Base-by-base conservation (phyloP, 1,140 invertebrate genomes). In the Atopsyche davidsoni region DNA sequence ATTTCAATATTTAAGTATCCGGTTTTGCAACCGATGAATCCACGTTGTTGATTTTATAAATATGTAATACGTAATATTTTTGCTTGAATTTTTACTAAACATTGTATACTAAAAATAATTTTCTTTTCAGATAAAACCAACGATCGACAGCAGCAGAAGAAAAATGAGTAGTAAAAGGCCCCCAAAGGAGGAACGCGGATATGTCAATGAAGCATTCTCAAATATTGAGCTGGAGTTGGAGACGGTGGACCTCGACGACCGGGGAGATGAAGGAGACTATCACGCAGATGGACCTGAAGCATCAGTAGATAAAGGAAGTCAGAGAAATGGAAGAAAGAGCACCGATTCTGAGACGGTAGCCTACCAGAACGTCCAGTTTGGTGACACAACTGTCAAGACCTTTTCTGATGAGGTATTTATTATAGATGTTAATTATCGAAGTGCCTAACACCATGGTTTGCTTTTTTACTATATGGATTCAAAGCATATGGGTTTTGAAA, bases 131-230 rank as follows among this genome's bases (percentile, higher is more conserved):
- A 28, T 28, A n/a, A 7, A 28, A n/a, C 7, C 25, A n/a, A n/a
- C 7, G 25, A 28, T 7, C 25, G 7, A 7, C 13, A 7, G 25
- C 13, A 7, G 25, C 7, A 7, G 25, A 28, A 28, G 25, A 28
- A 28, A n/a, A 28, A 28, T n/a, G n/a, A n/a, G n/a, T n/a, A n/a
- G n/a, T 7, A 34, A 16, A 17, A 38, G 19, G 6, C 22, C 7
- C 7, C 43, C 43, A 2, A 13, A 16, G n/a, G 14, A 2, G 6
- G 3, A 19, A 14, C 13, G 39, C 16, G 53, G 53, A 16, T 48
- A 56, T 23, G 48, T 51, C 10, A 56, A 56, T 25, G 21, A 41
- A 31, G 53, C 48, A 2, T 56, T 56, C 40, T 10, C 43, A 1
- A 25, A 16, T 9, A 7, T 17, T 14, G 42, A 23, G 13, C 18